These are phyloP conservation scores for Furcula furcula DNA, from an alignment of 2,888 invertebrate species.

Conservation along the genomic window DNA sequence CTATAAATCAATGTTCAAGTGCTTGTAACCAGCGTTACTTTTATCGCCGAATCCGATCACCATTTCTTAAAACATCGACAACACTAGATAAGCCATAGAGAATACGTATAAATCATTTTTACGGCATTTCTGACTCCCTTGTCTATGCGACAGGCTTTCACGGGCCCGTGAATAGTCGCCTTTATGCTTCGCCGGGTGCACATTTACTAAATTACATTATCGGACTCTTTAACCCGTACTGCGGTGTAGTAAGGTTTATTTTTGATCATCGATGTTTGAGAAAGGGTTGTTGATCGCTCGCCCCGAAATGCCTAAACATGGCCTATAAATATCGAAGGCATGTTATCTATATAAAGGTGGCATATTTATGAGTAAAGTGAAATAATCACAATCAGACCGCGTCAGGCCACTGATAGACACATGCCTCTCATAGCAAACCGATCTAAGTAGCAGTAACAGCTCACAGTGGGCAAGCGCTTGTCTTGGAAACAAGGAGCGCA, in stretches of 20 bases:
- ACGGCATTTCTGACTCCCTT: conserved; percentile 57
- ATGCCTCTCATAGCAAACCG: too few species aligned
- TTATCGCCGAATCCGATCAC: conserved; percentile 56
- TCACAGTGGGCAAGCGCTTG: too few species aligned
- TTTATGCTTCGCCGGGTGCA: conserved; percentile 62
- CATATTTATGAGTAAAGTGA: too few species aligned
- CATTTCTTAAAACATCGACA: conserved; percentile 57
- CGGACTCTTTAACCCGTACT: conserved; percentile 17
- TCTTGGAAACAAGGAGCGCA: too few species aligned
- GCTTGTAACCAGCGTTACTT: conserved; percentile 10
- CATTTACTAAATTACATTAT: conserved; percentile 25
- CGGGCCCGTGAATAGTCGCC: conserved; percentile 62
- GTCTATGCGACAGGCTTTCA: conserved; percentile 74
- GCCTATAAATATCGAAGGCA: conserved; percentile 67
- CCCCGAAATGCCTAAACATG: conserved; percentile 65
- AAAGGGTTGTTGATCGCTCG: conserved; percentile 36
- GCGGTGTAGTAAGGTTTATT: conserved; percentile 22
- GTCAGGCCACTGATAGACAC: too few species aligned
- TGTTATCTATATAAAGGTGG: conserved; percentile 41
- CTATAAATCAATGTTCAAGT: conserved; percentile 15
- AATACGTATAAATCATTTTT: conserved; percentile 75
- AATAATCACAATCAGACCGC: too few species aligned
- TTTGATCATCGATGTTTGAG: conserved; percentile 18
- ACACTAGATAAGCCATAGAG: conserved; percentile 63
- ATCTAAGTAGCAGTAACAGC: too few species aligned